Evolutionary conservation across 2,888 invertebrate genomes (phyloP).

Genomic region (Carabus problematicus): DNA sequence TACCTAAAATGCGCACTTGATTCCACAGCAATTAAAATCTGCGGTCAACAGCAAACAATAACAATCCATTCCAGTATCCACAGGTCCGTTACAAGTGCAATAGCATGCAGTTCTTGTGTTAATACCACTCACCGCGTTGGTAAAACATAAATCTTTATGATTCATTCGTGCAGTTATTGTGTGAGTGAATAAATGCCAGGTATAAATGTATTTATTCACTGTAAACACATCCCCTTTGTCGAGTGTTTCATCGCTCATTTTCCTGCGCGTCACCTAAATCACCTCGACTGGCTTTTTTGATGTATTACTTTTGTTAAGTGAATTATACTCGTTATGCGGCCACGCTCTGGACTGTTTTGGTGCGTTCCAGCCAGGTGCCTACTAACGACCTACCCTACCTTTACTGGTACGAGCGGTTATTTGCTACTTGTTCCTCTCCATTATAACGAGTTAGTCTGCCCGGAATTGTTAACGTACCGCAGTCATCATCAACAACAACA

Average conservation of each 20-base stretch:
- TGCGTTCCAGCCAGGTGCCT: slow-evolving; percentile 21
- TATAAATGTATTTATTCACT: slow-evolving; percentile 6
- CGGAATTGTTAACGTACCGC: slow-evolving; percentile 24
- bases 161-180: not conserved
- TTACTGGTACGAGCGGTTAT: slow-evolving; percentile 2
- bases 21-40: no score
- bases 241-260: slow-evolving; percentile 18
- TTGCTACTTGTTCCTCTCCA: not conserved
- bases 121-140: no score
- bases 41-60: no score
- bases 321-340: slow-evolving; percentile 21
- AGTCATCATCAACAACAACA: not conserved
- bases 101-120: no score
- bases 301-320: slow-evolving; percentile 33
- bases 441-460: slow-evolving; percentile 17
- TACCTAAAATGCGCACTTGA: no score
- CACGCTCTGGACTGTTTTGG: not conserved
- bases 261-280: slow-evolving; percentile 13
- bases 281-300: slow-evolving; percentile 21
- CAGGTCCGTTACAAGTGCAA: no score
- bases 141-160: no score
- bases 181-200: slow-evolving; percentile 15
- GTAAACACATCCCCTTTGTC: slow-evolving; percentile 13
- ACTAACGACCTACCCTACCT: slow-evolving; percentile 16
- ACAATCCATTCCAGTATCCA: no score